Conservation (phyloP, 2,797 vertebrate species). For the Hafferia zeledoni region DNA sequence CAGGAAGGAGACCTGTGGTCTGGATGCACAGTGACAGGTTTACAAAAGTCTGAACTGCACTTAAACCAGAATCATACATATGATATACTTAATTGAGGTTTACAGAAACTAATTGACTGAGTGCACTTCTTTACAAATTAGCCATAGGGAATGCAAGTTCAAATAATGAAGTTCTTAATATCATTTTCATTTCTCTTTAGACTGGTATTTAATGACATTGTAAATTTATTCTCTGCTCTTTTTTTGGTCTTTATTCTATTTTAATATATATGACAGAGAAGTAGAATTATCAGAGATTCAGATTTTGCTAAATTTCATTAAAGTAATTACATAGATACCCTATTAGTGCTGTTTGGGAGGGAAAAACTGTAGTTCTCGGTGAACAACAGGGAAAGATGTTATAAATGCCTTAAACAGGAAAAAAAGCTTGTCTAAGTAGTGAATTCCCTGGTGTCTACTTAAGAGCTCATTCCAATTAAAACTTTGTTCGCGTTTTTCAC, state of each 20-base stretch:
- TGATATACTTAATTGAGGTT: background rate
- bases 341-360: background rate
- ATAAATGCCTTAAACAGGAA: background rate
- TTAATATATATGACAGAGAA: background rate
- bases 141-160: background rate
- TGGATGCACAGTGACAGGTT: background rate
- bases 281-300: background rate
- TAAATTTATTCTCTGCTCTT: fast-evolving
- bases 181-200: background rate
- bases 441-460: background rate
- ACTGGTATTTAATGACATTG: background rate
- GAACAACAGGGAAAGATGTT: background rate
- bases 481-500: background rate
- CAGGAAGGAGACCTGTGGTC: background rate
- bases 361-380: background rate
- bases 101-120: background rate
- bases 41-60: background rate
- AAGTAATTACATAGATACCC: background rate
- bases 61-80: background rate
- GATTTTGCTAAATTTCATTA: background rate
- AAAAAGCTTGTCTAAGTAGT: background rate
- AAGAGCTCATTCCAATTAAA: background rate
- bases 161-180: background rate
- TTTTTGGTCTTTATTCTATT: background rate
- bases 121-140: background rate